Percentiles rank a stretch among this genome's conserved stretches.
These are phyloP conservation scores for Idaea biselata DNA, from an alignment of 2,888 invertebrate species.

Conservation along the genomic window DNA sequence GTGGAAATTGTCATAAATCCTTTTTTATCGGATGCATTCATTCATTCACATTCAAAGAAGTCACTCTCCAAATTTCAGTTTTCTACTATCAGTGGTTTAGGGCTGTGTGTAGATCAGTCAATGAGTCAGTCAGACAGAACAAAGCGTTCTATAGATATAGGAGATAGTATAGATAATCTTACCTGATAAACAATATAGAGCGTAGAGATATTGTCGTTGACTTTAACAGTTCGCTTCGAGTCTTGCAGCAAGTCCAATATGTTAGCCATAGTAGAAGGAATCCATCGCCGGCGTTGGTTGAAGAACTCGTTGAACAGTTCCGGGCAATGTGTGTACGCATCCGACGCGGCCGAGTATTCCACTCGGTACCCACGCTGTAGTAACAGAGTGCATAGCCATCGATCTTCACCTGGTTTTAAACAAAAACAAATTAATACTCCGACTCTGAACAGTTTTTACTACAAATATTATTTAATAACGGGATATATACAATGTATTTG, in stretches of 20 bases:
- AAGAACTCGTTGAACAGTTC: constrained; percentile 96
- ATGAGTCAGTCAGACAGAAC: too few species aligned
- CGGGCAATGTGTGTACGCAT: constrained; percentile 96
- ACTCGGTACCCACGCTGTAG: constrained; percentile 95
- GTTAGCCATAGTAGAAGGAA: constrained; percentile 97
- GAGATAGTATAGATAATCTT: too few species aligned
- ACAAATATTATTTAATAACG: too few species aligned
- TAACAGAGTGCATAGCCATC: constrained; percentile 96
- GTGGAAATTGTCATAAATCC: too few species aligned
- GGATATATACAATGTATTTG: too few species aligned
- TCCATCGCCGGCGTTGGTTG: constrained; percentile 96
- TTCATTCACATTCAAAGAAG: too few species aligned
- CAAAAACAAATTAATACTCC: background rate
- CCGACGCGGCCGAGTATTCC: constrained; percentile 97
- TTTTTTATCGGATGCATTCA: too few species aligned
- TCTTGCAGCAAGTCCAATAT: constrained; percentile 92
- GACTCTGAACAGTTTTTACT: too few species aligned
- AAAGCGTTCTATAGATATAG: too few species aligned
- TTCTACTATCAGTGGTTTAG: too few species aligned
- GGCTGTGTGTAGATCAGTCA: too few species aligned
- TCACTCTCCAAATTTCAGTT: too few species aligned
- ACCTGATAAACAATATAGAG: constrained; percentile 86
- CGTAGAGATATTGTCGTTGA: constrained; percentile 94
- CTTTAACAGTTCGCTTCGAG: constrained; percentile 87
- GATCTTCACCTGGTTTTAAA: constrained; percentile 87